phyloP scores from a whole-genome alignment of 2,797 vertebrate species.

The Rhincodon typus region DNA sequence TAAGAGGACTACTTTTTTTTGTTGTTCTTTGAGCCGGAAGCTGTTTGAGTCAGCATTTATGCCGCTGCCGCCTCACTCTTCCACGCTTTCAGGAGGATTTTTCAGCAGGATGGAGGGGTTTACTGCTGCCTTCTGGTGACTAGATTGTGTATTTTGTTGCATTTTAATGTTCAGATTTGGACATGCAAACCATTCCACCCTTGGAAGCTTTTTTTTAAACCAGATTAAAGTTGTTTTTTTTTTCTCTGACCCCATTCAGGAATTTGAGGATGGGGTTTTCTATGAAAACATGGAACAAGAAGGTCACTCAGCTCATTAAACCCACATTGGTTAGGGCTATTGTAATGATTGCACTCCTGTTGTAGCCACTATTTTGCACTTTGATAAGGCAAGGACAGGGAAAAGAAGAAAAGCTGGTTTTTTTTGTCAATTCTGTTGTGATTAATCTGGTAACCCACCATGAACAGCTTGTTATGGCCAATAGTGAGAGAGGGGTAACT shows the following conservation, averaged over 20 bases:
- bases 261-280: neutral
- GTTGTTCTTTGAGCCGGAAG: neutral
- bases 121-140: neutral
- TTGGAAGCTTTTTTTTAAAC: neutral
- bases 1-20: neutral
- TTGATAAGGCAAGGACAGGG: neutral
- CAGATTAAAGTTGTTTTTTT: neutral
- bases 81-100: neutral
- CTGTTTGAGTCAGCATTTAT: neutral
- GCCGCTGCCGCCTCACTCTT: neutral
- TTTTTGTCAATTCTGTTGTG: neutral
- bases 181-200: neutral
- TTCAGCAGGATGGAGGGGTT: neutral
- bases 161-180: neutral
- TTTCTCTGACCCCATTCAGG: neutral
- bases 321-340: neutral
- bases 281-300: neutral
- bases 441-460: neutral
- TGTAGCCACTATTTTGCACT: neutral
- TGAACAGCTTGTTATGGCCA: neutral
- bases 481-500: neutral
- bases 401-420: neutral
- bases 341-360: neutral
- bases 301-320: neutral
- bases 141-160: neutral